A percentile compares a stretch with the other conserved stretches of the same genome.
phyloP scores from a whole-genome alignment of 37 sponge, comb jelly and placozoan genomes.

The Ianthella basta region DNA sequence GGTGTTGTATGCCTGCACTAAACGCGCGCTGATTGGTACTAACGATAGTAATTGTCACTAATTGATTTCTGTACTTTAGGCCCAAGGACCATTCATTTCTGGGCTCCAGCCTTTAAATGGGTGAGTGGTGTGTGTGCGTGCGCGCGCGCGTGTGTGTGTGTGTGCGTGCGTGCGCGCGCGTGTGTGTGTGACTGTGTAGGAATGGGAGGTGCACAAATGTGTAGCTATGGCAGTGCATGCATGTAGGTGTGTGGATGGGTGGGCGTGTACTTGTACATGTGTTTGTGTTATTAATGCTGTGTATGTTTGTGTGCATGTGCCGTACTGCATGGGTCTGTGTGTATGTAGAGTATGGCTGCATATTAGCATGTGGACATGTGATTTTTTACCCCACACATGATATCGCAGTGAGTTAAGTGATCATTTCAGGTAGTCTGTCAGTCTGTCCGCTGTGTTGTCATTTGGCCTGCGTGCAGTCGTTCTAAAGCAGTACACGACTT shows the following conservation, averaged over 20 bases:
- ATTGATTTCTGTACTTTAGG: constrained; percentile 38
- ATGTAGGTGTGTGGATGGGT: not conserved
- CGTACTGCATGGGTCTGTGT: too few relatives aligned
- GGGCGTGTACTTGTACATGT: not conserved
- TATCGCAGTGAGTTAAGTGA: too few relatives aligned
- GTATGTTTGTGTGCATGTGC: too few relatives aligned
- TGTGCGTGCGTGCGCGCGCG: not conserved
- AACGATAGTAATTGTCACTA: not conserved
- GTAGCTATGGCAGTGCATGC: not conserved
- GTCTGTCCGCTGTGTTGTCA: too few relatives aligned
- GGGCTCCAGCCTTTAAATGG: constrained; percentile 98
- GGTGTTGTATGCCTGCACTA: not conserved
- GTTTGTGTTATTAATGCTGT: too few relatives aligned
- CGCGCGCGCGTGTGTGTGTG: not conserved
- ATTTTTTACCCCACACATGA: too few relatives aligned
- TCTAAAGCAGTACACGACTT: too few relatives aligned
- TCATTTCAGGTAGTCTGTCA: too few relatives aligned
- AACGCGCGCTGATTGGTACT: not conserved
- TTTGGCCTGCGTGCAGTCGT: too few relatives aligned
- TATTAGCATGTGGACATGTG: too few relatives aligned
- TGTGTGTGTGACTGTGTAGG: not conserved
- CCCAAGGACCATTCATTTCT: constrained; percentile 86
- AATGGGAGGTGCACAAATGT: too few relatives aligned
- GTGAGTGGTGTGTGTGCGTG: constrained; percentile 43
- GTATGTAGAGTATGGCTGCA: too few relatives aligned